These are phyloP conservation scores for Chalcis sispes DNA, from an alignment of 2,888 invertebrate genomes.

Conservation along the genomic window DNA sequence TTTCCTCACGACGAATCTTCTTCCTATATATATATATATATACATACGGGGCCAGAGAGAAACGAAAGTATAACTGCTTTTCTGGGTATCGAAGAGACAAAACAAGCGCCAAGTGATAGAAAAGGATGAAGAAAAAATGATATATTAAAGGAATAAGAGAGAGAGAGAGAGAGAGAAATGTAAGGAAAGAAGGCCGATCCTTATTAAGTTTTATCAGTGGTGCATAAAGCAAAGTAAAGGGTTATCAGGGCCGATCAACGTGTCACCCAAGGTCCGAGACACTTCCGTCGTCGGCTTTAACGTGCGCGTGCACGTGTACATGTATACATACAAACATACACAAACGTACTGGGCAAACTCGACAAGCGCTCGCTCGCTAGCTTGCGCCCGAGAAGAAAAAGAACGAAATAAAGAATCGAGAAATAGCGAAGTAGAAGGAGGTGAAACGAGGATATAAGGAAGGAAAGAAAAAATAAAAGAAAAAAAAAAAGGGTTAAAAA, in stretches of 20 bases:
- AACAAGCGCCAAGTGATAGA: too few relatives aligned
- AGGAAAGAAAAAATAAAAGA: background rate
- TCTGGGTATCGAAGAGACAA: background rate
- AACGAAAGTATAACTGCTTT: constrained; percentile 12
- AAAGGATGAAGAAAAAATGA: background rate
- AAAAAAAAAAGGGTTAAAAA: background rate
- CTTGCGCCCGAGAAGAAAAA: constrained; percentile 5
- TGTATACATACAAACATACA: too few relatives aligned
- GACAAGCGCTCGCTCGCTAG: too few relatives aligned
- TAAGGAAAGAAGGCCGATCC: constrained; percentile 25
- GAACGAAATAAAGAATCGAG: too few relatives aligned
- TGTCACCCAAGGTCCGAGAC: constrained; percentile 23
- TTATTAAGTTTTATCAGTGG: constrained; percentile 43
- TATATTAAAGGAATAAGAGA: background rate
- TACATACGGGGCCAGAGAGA: background rate
- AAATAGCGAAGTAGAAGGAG: too few relatives aligned
- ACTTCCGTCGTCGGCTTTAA: constrained; percentile 49
- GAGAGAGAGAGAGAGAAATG: background rate
- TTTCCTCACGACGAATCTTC: background rate
- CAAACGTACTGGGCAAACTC: too few relatives aligned
- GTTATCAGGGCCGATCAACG: constrained; percentile 43
- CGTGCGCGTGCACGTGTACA: too few relatives aligned
- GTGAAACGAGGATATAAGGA: background rate
- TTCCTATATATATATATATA: background rate
- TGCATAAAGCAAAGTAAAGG: constrained; percentile 36